These are phyloP conservation scores for Tympanoctomys barrerae DNA, from an alignment of 2,797 vertebrate genomes.

Conservation along the genomic window DNA sequence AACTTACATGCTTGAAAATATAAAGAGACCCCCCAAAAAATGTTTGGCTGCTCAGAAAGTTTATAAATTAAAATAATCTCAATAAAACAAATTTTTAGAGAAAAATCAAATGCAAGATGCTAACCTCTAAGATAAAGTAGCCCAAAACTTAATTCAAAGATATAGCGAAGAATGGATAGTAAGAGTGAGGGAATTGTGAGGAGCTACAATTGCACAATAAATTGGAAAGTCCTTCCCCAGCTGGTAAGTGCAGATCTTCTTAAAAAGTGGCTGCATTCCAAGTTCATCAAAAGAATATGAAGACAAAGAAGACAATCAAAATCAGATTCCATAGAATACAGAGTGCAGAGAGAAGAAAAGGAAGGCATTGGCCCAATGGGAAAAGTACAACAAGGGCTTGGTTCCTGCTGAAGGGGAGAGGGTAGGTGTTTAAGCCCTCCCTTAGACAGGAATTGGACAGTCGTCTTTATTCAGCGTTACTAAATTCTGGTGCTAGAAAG, in stretches of 20 bases:
- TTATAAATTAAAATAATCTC: slow-evolving; percentile 30
- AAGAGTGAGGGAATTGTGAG: neutral
- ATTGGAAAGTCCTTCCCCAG: neutral
- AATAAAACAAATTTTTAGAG: slow-evolving; percentile 17
- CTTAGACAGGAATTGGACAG: neutral
- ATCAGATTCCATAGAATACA: neutral
- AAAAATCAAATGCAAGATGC: neutral
- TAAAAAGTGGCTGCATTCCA: neutral
- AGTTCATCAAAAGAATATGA: neutral
- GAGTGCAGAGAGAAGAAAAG: neutral
- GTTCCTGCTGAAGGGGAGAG: neutral
- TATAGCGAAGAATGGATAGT: neutral
- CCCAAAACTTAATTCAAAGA: slow-evolving; percentile 14
- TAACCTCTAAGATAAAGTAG: slow-evolving; percentile 19
- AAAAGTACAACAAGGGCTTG: neutral
- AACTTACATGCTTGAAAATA: neutral
- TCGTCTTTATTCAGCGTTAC: neutral
- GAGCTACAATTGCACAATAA: neutral
- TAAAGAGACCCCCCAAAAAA: neutral
- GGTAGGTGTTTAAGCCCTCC: neutral
- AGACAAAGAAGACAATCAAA: neutral
- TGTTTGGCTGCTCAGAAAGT: neutral
- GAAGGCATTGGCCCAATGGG: neutral
- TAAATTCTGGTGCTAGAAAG: neutral
- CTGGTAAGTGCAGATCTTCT: neutral